Evolutionary conservation across 2,888 invertebrate genomes (phyloP).

Genomic region (Gerris lacustris): DNA sequence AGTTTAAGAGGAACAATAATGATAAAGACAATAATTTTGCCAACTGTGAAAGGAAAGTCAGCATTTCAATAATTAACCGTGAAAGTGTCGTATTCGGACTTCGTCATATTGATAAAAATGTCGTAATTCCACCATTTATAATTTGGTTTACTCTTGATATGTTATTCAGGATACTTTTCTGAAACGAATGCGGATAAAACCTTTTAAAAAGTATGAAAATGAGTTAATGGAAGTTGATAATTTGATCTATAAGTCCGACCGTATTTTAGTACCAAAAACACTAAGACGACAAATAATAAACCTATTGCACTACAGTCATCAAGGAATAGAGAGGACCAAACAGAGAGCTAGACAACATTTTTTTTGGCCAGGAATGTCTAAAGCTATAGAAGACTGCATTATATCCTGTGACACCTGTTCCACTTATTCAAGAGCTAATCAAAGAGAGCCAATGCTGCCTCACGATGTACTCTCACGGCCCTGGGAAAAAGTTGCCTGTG

Average conservation of each 20-base stretch:
- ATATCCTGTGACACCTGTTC: background rate
- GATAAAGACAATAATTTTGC: too few relatives aligned
- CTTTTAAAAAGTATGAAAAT: background rate
- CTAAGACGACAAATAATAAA: background rate
- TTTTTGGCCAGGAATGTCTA: constrained; percentile 3
- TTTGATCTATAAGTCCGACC: background rate
- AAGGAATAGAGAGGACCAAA: background rate
- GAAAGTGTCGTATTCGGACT: too few relatives aligned
- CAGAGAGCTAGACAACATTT: background rate
- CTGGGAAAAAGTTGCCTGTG: background rate
- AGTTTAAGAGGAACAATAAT: too few relatives aligned
- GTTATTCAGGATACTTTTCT: too few relatives aligned
- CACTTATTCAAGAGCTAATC: background rate
- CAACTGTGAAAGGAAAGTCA: too few relatives aligned
- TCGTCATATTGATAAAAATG: too few relatives aligned
- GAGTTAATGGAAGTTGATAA: background rate
- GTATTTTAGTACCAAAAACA: background rate
- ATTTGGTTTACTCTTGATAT: too few relatives aligned
- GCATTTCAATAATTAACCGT: too few relatives aligned
- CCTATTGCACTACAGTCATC: background rate
- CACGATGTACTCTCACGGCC: background rate
- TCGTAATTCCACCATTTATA: too few relatives aligned
- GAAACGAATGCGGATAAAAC: too few relatives aligned
- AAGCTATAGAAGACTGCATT: background rate
- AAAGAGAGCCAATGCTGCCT: background rate